Percentiles rank a stretch among this genome's conserved stretches.
These are phyloP conservation scores for Asbolus verrucosus DNA, from an alignment of 1,140 invertebrate genomes.

Conservation along the genomic window DNA sequence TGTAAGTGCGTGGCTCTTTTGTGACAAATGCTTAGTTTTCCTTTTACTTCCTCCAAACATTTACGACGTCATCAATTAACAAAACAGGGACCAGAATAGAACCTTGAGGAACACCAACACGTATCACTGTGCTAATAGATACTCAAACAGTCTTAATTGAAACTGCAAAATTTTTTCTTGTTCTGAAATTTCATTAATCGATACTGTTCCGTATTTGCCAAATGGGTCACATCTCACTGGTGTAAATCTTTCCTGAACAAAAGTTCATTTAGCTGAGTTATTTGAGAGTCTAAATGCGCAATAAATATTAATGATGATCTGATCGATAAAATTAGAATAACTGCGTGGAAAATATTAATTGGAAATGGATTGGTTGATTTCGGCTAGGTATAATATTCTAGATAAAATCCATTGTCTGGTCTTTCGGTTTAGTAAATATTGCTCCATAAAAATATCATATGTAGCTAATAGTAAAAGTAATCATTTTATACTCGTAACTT, in stretches of 20 bases:
- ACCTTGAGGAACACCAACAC: slow-evolving; percentile 14
- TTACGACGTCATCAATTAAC: not conserved
- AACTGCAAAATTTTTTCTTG: not conserved
- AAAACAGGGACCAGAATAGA: slow-evolving; percentile 4
- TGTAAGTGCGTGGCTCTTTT: slow-evolving; percentile 3
- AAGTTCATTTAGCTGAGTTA: not conserved
- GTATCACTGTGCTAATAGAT: not conserved
- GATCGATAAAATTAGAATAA: slow-evolving; percentile 15
- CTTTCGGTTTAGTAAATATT: slow-evolving; percentile 27
- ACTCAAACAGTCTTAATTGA: slow-evolving; percentile 2
- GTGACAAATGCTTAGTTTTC: slow-evolving; percentile 4
- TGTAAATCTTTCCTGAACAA: not conserved
- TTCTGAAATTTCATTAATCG: too few species aligned
- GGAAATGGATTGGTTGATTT: slow-evolving; percentile 24
- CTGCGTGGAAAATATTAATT: slow-evolving; percentile 32
- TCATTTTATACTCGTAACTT: too few species aligned
- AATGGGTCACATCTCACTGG: too few species aligned
- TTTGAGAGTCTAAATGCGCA: not conserved
- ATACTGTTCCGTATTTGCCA: too few species aligned
- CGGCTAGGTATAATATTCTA: slow-evolving; percentile 8
- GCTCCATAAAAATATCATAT: slow-evolving; percentile 22
- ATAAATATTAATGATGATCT: slow-evolving; percentile 11
- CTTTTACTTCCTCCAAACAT: slow-evolving; percentile 10
- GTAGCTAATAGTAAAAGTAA: slow-evolving; percentile 14
- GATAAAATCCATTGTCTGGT: slow-evolving; percentile 30